A percentile compares a stretch with the other conserved stretches of the same genome.
Conservation (phyloP, 2,797 vertebrate genomes). For the Carduelis carduelis region DNA sequence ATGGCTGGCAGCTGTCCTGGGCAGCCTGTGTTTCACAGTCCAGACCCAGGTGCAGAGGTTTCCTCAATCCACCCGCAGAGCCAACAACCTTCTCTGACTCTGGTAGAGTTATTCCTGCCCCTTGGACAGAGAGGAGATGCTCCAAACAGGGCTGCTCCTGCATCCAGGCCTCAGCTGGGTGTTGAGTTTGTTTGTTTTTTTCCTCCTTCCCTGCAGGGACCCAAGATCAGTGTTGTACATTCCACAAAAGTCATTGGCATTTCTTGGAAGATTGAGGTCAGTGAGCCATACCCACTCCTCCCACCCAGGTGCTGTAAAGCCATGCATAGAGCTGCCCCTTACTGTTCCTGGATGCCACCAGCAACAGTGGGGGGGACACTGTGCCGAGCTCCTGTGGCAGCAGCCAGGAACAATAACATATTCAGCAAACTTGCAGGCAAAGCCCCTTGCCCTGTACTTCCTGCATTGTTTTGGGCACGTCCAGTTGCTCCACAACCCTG, state of each 20-base stretch:
- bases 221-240: neutral
- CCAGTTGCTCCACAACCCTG: neutral
- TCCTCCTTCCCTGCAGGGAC: neutral
- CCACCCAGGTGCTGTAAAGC: neutral
- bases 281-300: neutral
- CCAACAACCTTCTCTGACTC: neutral
- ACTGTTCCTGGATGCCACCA: neutral
- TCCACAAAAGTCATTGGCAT: neutral
- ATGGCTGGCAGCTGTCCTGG: neutral
- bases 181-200: neutral
- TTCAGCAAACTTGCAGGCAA: neutral
- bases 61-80: neutral
- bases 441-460: neutral
- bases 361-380: neutral
- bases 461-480: neutral
- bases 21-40: neutral
- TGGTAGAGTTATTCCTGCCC: neutral
- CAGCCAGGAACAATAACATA: neutral
- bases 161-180: neutral
- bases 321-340: rapidly evolving
- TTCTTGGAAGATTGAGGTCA: neutral
- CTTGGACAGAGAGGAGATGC: neutral
- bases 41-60: neutral
- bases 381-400: rapidly evolving
- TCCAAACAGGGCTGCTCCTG: neutral